Conservation (phyloP, 2,113 vertebrate species). For the Lamprotornis superbus region DNA sequence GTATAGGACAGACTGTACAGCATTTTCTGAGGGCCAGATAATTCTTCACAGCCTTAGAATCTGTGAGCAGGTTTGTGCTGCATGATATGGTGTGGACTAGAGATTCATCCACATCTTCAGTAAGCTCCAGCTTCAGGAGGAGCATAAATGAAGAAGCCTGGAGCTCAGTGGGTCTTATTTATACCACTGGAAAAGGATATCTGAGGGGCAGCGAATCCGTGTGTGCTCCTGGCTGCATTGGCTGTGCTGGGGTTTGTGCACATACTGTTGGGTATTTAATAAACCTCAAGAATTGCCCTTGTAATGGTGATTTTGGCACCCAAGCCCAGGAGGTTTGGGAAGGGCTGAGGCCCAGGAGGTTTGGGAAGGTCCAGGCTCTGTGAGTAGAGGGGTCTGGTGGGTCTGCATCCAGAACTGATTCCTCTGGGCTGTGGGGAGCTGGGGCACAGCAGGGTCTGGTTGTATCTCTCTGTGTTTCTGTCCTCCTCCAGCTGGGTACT, state of each 20-base stretch:
- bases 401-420: neutral
- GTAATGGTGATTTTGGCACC: neutral
- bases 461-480: neutral
- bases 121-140: neutral
- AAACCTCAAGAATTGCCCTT: neutral
- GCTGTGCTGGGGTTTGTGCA: rapidly evolving
- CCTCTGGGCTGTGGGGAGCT: too few species aligned
- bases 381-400: rapidly evolving
- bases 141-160: neutral
- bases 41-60: neutral
- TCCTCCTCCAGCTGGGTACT: neutral
- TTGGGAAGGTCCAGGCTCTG: neutral
- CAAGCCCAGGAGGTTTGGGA: neutral
- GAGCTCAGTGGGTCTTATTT: neutral
- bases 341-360: neutral
- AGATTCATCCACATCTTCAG: neutral
- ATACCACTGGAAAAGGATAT: neutral
- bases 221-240: rapidly evolving
- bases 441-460: rapidly evolving
- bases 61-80: neutral
- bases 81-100: neutral
- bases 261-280: neutral
- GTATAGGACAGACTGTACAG: neutral
- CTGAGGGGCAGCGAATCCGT: rapidly evolving
- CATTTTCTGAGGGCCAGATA: neutral